phyloP scores from a whole-genome alignment of 1,140 invertebrate species.

The Anastatus disparis region DNA sequence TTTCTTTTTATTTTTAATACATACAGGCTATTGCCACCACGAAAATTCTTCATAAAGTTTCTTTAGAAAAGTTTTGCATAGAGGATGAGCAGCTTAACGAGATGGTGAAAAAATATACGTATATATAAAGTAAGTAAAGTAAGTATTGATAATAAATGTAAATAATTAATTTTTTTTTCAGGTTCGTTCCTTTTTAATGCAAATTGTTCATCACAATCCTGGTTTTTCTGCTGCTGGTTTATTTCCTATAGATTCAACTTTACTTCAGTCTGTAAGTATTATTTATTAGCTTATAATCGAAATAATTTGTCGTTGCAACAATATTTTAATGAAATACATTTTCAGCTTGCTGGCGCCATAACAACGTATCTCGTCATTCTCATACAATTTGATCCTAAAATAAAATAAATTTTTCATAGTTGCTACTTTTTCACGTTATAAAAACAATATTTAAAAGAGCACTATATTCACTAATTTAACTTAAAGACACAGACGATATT shows the following conservation, averaged over 20 bases:
- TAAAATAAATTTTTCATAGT: not conserved
- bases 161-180: not conserved
- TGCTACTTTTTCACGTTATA: too few species aligned
- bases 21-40: not conserved
- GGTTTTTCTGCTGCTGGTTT: slow-evolving; percentile 8
- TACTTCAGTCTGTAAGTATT: slow-evolving; percentile 15
- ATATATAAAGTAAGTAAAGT: not conserved
- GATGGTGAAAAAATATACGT: not conserved
- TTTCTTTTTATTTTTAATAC: too few species aligned
- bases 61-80: not conserved
- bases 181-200: not conserved
- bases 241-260: not conserved
- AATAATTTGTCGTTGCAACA: too few species aligned
- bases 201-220: slow-evolving; percentile 18
- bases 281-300: too few species aligned
- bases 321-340: not conserved
- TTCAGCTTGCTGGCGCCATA: slow-evolving; percentile 13
- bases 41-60: slow-evolving; percentile 2
- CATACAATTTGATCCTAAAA: slow-evolving; percentile 13
- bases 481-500: too few species aligned
- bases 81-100: not conserved
- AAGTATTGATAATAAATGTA: not conserved
- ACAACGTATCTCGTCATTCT: slow-evolving; percentile 23
- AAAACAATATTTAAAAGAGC: too few species aligned
- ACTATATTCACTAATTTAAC: too few species aligned